Conservation (phyloP, 2,797 vertebrate species). For the Syndactyla subalaris region DNA sequence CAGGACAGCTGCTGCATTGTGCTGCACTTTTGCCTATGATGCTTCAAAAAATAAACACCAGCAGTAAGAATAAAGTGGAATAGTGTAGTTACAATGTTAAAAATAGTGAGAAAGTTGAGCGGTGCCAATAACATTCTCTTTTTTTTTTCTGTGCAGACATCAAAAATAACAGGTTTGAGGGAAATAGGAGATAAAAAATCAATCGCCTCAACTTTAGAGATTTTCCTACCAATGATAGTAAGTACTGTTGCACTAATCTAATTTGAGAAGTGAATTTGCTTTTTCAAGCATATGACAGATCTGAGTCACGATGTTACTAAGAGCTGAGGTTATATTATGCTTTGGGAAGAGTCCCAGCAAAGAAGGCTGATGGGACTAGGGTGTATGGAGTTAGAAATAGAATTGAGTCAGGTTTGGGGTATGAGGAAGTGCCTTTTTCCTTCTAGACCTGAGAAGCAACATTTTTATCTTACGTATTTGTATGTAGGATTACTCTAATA, state of each 20-base stretch:
- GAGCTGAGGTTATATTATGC: neutral
- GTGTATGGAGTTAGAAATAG: neutral
- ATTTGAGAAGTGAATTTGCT: neutral
- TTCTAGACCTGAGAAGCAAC: neutral
- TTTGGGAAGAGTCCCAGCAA: neutral
- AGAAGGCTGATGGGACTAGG: neutral
- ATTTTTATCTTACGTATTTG: neutral
- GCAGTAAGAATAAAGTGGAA: neutral
- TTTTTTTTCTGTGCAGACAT: neutral
- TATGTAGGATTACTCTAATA: neutral
- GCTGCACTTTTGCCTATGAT: neutral
- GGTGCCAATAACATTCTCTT: neutral
- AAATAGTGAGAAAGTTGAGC: neutral
- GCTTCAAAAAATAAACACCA: neutral
- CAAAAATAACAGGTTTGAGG: neutral
- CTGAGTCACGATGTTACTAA: neutral
- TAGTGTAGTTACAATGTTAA: neutral
- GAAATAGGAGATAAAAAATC: conserved; percentile 36
- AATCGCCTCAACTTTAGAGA: neutral
- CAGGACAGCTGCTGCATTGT: neutral
- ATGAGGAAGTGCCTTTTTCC: neutral
- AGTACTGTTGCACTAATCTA: neutral
- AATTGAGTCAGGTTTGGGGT: neutral
- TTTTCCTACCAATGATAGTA: neutral
- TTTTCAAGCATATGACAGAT: neutral